phyloP scores from a whole-genome alignment of 2,113 vertebrate species.

The Corydoras maculifer region DNA sequence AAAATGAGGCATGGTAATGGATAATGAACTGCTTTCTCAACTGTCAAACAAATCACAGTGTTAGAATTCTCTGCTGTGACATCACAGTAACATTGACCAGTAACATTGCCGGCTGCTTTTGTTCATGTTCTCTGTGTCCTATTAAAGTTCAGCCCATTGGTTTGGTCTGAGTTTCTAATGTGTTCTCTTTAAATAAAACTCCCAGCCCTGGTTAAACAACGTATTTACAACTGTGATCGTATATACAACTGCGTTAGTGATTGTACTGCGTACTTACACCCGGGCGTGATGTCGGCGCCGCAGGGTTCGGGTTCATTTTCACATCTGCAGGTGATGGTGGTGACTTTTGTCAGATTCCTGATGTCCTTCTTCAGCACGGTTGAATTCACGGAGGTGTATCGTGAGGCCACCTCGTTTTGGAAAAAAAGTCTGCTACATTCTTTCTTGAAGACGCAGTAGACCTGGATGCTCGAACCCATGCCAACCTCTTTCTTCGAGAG shows the following conservation, averaged over 20 bases:
- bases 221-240: background rate
- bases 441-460: slow-evolving; percentile 58
- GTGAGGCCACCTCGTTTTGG: slow-evolving; percentile 1
- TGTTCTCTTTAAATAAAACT: too few species aligned
- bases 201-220: background rate
- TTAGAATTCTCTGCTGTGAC: too few species aligned
- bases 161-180: too few species aligned
- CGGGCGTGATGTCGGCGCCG: slow-evolving; percentile 60
- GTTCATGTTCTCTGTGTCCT: too few species aligned
- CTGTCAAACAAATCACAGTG: too few species aligned
- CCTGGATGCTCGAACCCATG: slow-evolving; percentile 46
- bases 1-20: too few species aligned
- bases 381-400: background rate
- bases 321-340: slow-evolving; percentile 56
- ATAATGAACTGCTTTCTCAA: too few species aligned
- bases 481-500: slow-evolving; percentile 50
- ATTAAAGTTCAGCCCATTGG: too few species aligned
- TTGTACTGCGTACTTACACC: slow-evolving; percentile 56
- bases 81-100: too few species aligned
- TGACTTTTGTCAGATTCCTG: slow-evolving; percentile 44
- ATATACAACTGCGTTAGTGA: background rate
- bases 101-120: too few species aligned
- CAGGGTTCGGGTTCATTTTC: slow-evolving; percentile 44
- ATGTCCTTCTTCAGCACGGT: slow-evolving; percentile 42
- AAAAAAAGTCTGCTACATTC: slow-evolving; percentile 20